Evolutionary conservation across 2,797 vertebrate genomes (phyloP).

Genomic region (Orientallactaga sibirica): DNA sequence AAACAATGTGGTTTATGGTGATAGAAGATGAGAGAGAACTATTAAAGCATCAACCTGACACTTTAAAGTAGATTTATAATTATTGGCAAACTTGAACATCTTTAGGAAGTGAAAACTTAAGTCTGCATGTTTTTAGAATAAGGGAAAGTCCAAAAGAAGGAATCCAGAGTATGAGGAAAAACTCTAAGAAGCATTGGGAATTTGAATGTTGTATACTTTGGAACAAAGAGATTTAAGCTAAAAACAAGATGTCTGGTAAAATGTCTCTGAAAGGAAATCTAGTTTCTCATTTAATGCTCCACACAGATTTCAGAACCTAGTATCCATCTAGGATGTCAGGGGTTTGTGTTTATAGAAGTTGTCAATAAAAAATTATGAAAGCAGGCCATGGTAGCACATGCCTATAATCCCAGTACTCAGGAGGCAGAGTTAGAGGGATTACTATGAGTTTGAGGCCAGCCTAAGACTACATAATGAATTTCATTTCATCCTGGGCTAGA

Average conservation of each 20-base stretch:
- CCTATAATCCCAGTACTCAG: no score
- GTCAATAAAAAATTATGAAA: no score
- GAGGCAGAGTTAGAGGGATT: no score
- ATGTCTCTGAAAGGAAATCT: not conserved
- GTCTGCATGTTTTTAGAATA: not conserved
- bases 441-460: no score
- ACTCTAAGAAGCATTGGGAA: not conserved
- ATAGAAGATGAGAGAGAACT: not conserved
- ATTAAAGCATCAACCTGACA: not conserved
- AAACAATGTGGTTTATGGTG: not conserved
- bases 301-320: no score
- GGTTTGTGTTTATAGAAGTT: no score
- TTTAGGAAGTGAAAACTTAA: not conserved
- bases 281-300: not conserved
- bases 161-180: not conserved
- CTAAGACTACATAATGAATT: no score
- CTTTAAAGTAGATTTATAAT: not conserved
- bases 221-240: not conserved
- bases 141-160: not conserved
- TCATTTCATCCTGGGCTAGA: no score
- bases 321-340: not conserved
- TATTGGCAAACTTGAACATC: not conserved
- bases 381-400: no score
- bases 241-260: not conserved
- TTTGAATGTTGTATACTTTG: not conserved